phyloP scores from a whole-genome alignment of 1,140 invertebrate species.

The Drosophila kanapiae region DNA sequence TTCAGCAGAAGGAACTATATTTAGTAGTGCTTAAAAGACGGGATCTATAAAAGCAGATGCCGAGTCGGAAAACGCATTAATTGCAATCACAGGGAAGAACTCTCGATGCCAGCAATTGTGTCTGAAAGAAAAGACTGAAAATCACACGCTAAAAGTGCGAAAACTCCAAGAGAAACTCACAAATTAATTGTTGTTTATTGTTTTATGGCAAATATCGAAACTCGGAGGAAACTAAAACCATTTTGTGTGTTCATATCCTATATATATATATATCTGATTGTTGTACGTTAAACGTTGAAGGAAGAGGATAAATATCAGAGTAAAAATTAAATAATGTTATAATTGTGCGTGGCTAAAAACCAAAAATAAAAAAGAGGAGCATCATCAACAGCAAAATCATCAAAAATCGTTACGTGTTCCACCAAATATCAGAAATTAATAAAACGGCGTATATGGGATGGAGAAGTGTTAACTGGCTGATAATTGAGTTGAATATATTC shows the following conservation, averaged over 20 bases:
- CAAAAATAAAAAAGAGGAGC: not conserved
- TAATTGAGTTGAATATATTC: slow-evolving; percentile 70
- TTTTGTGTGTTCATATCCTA: slow-evolving; percentile 29
- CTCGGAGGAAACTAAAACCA: slow-evolving; percentile 37
- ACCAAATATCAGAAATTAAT: slow-evolving; percentile 31
- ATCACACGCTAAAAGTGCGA: slow-evolving; percentile 52
- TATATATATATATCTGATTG: slow-evolving; percentile 45
- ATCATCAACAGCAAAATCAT: slow-evolving; percentile 18
- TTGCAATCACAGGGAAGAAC: slow-evolving; percentile 59
- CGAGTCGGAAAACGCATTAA: slow-evolving; percentile 35
- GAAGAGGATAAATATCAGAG: slow-evolving; percentile 17
- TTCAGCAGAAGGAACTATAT: slow-evolving; percentile 42
- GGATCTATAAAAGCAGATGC: slow-evolving; percentile 63
- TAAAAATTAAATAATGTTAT: slow-evolving; percentile 44
- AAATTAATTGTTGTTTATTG: slow-evolving; percentile 49
- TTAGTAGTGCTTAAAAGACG: slow-evolving; percentile 42
- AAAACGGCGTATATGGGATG: slow-evolving; percentile 34
- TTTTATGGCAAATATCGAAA: slow-evolving; percentile 35
- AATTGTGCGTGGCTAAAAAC: slow-evolving; percentile 79
- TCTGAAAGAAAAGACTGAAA: slow-evolving; percentile 36
- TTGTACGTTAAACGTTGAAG: slow-evolving; percentile 62
- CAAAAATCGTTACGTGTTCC: slow-evolving; percentile 54
- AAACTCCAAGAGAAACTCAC: slow-evolving; percentile 21
- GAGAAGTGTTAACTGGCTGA: slow-evolving; percentile 75
- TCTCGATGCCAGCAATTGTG: slow-evolving; percentile 68